Evolutionary conservation across 2,113 vertebrate genomes (phyloP).

Genomic region (Eleginops maclovinus): DNA sequence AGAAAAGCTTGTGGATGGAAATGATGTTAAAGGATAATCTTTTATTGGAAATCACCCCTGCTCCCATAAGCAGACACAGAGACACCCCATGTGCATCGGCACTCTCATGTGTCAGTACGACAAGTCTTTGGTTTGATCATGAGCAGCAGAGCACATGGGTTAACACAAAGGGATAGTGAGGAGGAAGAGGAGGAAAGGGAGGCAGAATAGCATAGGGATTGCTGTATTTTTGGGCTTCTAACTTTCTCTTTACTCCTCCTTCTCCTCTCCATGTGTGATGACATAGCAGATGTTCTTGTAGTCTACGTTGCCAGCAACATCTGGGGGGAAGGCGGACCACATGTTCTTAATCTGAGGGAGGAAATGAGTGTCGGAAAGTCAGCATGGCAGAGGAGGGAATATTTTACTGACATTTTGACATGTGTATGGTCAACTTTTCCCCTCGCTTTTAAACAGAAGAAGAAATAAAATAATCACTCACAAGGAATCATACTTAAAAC

Average conservation of each 20-base stretch:
- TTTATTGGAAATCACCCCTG: conserved; percentile 82
- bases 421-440: neutral
- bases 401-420: neutral
- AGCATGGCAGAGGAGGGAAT: neutral
- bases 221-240: conserved; percentile 69
- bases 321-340: conserved; percentile 89
- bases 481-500: neutral
- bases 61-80: conserved; percentile 80
- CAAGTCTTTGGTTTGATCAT: conserved; percentile 69
- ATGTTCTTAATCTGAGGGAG: conserved; percentile 87
- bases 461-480: neutral
- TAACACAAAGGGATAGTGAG: conserved; percentile 54
- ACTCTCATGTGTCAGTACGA: conserved; percentile 45
- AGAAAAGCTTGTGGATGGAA: conserved; percentile 63
- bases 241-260: conserved; percentile 86
- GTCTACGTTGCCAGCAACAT: conserved; percentile 90
- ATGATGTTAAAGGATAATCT: conserved; percentile 63
- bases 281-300: conserved; percentile 97
- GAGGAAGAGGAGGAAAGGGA: conserved; percentile 53
- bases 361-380: neutral
- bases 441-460: neutral
- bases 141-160: conserved; percentile 59
- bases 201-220: conserved; percentile 78
- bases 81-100: conserved; percentile 50
- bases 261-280: conserved; percentile 95